phyloP scores from a whole-genome alignment of 2,888 invertebrate genomes.

The Piscicola geometra region DNA sequence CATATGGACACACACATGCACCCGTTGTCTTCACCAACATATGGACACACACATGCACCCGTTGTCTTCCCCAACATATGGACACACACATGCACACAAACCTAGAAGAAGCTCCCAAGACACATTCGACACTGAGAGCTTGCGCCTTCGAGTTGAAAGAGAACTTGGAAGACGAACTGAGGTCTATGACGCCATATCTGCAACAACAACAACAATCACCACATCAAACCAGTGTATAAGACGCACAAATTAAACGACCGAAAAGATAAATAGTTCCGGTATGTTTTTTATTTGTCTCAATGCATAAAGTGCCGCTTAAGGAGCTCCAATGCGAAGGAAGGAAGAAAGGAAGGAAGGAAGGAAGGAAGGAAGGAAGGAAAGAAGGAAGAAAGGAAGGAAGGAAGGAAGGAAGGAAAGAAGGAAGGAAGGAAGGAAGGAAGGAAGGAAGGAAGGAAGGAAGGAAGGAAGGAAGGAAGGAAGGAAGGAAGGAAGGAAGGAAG shows the following conservation, averaged over 20 bases:
- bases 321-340: not conserved
- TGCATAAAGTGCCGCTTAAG: too few relatives aligned
- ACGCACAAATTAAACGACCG: too few relatives aligned
- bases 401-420: slow-evolving; percentile 22
- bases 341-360: slow-evolving; percentile 1
- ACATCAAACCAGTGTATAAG: too few relatives aligned
- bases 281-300: not conserved
- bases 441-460: slow-evolving; percentile 27
- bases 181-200: slow-evolving; percentile 91
- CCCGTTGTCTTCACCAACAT: too few relatives aligned
- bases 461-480: slow-evolving; percentile 22
- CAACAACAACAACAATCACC: slow-evolving; percentile 99
- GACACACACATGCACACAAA: not conserved
- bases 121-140: slow-evolving; percentile 62
- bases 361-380: too few relatives aligned
- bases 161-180: slow-evolving; percentile 92
- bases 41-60: too few relatives aligned
- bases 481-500: slow-evolving; percentile 22
- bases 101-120: not conserved
- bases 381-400: not conserved
- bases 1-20: too few relatives aligned
- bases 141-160: slow-evolving; percentile 91
- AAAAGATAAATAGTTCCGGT: too few relatives aligned
- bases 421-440: slow-evolving; percentile 27
- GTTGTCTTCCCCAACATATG: too few relatives aligned